phyloP scores from a whole-genome alignment of 1,140 invertebrate genomes.

The Drosophila subpulchrella region DNA sequence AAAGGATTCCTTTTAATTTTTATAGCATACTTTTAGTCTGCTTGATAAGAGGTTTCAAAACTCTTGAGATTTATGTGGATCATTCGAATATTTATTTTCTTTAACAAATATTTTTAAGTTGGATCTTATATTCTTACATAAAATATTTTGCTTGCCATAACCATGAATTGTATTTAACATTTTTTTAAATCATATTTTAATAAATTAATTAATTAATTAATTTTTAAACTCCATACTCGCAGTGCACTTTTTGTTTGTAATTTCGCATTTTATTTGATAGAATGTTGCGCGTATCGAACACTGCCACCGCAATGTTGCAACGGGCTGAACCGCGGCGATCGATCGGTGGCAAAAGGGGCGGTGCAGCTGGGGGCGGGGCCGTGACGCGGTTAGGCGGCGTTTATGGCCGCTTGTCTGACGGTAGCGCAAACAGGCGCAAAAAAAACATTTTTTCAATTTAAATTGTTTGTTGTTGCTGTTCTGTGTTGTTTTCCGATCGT shows the following conservation, averaged over 20 bases:
- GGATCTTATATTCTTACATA: accelerated
- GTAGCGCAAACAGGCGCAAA: constrained; percentile 38
- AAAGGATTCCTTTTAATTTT: no score
- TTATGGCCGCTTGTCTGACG: constrained; percentile 63
- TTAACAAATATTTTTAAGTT: background rate
- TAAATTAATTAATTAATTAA: background rate
- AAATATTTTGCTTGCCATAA: background rate
- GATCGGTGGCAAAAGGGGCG: constrained; percentile 12
- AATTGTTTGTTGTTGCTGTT: constrained; percentile 62
- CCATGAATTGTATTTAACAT: no score
- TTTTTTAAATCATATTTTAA: no score
- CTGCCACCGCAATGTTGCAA: constrained; percentile 63
- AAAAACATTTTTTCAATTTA: constrained; percentile 73
- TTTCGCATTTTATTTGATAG: constrained; percentile 63
- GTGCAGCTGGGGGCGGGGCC: constrained; percentile 3
- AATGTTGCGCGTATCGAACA: constrained; percentile 66
- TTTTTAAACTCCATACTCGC: background rate
- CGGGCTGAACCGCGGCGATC: constrained; percentile 21
- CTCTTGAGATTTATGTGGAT: background rate
- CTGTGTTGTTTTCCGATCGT: constrained; percentile 43
- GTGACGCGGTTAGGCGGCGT: constrained; percentile 29
- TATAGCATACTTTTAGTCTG: no score
- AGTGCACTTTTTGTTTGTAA: constrained; percentile 27
- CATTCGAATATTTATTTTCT: no score
- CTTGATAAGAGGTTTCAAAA: background rate